Conservation (phyloP, 2,113 vertebrate species). For the Otocyon megalotis region DNA sequence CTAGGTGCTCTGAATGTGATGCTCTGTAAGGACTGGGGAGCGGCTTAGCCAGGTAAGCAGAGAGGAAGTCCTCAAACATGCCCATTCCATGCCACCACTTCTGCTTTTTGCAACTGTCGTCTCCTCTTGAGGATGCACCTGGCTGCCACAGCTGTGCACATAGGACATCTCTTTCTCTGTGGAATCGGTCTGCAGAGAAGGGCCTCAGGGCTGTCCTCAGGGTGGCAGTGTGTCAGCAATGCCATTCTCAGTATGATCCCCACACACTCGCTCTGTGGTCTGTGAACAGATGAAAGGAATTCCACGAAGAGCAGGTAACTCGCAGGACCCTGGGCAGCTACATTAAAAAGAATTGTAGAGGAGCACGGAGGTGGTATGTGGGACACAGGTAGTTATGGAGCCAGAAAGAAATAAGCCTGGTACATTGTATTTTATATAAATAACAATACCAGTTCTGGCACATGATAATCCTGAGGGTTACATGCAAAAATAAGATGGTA, state of each 20-base stretch:
- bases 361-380: rapidly evolving
- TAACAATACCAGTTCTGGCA: not conserved
- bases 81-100: not conserved
- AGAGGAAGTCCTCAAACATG: not conserved
- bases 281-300: not conserved
- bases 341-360: not conserved
- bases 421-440: not conserved
- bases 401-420: not conserved
- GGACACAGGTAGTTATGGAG: not conserved
- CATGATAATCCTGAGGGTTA: not conserved
- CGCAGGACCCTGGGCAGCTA: not conserved
- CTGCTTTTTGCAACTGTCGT: not conserved
- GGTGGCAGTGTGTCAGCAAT: not conserved
- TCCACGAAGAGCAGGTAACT: not conserved
- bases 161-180: not conserved
- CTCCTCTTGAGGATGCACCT: not conserved
- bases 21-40: not conserved
- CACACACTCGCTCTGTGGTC: not conserved
- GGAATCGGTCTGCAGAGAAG: not conserved
- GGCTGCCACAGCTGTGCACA: not conserved
- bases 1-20: not conserved
- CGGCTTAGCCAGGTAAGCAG: not conserved
- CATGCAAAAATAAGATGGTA: not conserved
- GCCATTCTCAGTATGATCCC: not conserved
- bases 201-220: not conserved